These are phyloP conservation scores for Muscicapa adusta DNA, from an alignment of 2,113 vertebrate species.

Conservation along the genomic window DNA sequence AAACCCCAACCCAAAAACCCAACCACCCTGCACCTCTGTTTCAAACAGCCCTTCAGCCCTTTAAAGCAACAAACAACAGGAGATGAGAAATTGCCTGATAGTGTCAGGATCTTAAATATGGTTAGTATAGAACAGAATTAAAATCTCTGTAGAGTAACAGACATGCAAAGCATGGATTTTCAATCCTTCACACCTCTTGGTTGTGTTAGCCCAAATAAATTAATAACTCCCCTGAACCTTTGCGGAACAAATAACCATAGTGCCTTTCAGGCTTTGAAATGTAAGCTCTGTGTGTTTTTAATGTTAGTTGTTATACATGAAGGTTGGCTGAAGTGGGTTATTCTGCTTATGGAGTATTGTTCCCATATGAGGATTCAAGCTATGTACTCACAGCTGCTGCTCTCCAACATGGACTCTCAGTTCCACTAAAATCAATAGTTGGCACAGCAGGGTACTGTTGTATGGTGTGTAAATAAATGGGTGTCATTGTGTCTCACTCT, in stretches of 20 bases:
- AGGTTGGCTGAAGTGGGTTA: slow-evolving; percentile 33
- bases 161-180: not conserved
- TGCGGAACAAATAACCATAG: not conserved
- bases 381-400: slow-evolving; percentile 33
- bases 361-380: not conserved
- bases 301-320: not conserved
- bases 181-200: not conserved
- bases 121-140: slow-evolving; percentile 3
- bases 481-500: slow-evolving; percentile 24
- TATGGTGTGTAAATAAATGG: slow-evolving; percentile 51
- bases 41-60: not conserved
- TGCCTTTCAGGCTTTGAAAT: not conserved
- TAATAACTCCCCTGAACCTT: not conserved
- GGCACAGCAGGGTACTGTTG: slow-evolving; percentile 1
- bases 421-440: slow-evolving; percentile 26
- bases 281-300: slow-evolving; percentile 4
- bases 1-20: not conserved
- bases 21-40: not conserved
- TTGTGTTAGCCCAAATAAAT: slow-evolving; percentile 6
- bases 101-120: not conserved
- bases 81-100: not conserved
- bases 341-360: slow-evolving; percentile 35
- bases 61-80: not conserved
- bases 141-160: not conserved
- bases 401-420: not conserved